Evolutionary conservation across 1,140 invertebrate genomes (phyloP), one percentile per base, ranked within the genome.

Genomic region (Pectinophora gossypiella): DNA sequence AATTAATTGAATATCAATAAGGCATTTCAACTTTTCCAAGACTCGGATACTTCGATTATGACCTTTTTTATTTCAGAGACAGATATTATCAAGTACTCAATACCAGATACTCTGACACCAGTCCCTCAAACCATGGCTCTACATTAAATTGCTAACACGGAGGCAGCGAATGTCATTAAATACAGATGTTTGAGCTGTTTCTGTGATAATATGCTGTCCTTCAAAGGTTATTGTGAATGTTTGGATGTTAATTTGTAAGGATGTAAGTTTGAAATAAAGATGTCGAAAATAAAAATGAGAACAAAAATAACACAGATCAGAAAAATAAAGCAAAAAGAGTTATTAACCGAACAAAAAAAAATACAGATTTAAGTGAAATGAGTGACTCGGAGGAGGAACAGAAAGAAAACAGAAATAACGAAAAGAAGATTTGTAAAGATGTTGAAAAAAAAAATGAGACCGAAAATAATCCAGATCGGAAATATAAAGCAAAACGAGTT

Each of bases 141-240:
- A 48, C 46, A 48, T 35, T 23, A 48, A 35, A 19, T 48, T 3
- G 13, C 10, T 19, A 48, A 48, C 23, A 48, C 27, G 27, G 16
- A 2, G 13, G 3, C 13, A 35, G 23, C 3, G 16, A 48, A 48
- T 35, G 27, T 21, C 16, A 48, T 48, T 3, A 35, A 19, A 48
- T 48, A 32, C 12, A 16, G 46, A 35, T 48, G 46, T 35, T 21
- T 48, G 13, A 48, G 46, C 16, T 48, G 46, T 35, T 48, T 48
- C 19, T 48, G 46, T 48, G 9, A 13, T 13, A n/a, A 46, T 27
- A 1, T 46, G 21, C 3, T 46, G 20, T 46, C 21, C 3, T n/a
- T 15, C 27, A 48, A 15, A 35, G 23, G 23, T 18, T 35, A 35
- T 35, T 48, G 46, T 48, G 27, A 35, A 6, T 48, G 46, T 21